Conservation (phyloP, 2,113 vertebrate species). For the Pongo abelii region DNA sequence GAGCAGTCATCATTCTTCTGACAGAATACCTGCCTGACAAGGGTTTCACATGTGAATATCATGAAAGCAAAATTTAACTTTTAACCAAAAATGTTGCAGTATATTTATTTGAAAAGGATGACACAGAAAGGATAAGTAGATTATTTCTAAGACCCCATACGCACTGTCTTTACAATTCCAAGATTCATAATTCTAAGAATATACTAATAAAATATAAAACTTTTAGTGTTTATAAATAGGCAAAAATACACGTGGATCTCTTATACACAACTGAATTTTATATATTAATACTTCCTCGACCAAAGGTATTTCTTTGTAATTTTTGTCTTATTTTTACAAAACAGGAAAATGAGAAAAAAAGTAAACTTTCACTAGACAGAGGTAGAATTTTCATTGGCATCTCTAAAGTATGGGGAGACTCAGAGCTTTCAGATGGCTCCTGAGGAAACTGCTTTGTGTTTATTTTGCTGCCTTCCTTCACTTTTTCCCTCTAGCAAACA, state of each 20-base stretch:
- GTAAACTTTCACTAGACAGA: not conserved
- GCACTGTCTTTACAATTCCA: not conserved
- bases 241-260: not conserved
- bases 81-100: not conserved
- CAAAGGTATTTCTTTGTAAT: not conserved
- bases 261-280: not conserved
- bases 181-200: not conserved
- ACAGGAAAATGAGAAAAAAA: not conserved
- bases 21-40: not conserved
- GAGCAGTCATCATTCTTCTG: not conserved
- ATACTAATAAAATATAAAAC: not conserved
- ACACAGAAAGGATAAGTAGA: not conserved
- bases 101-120: not conserved
- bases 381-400: not conserved
- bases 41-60: not conserved
- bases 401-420: not conserved
- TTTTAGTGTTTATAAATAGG: not conserved
- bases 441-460: not conserved
- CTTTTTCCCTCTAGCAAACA: slow-evolving; percentile 55
- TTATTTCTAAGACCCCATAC: not conserved
- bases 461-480: slow-evolving; percentile 31
- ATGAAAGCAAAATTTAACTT: not conserved
- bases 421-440: not conserved
- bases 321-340: not conserved
- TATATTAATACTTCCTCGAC: not conserved